Percentiles rank a stretch among this genome's conserved stretches.
phyloP scores from a whole-genome alignment of 2,113 vertebrate genomes.

The Saguinus midas region DNA sequence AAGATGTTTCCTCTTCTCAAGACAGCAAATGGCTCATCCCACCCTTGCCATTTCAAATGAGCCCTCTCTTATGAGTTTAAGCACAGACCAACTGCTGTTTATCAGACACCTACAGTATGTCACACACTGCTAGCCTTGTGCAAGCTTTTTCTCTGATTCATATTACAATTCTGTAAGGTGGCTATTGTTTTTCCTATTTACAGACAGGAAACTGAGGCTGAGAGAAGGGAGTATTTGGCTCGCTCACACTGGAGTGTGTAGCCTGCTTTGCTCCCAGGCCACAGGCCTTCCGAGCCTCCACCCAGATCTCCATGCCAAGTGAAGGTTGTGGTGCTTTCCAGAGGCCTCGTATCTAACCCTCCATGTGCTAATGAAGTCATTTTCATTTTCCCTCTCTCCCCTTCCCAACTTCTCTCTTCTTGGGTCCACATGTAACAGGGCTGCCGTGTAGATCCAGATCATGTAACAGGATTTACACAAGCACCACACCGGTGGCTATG shows the following conservation, averaged over 20 bases:
- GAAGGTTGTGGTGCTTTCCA: not conserved
- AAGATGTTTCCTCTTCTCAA: not conserved
- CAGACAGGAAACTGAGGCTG: not conserved
- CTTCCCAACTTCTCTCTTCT: not conserved
- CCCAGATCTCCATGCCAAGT: accelerated
- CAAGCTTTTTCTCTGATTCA: not conserved
- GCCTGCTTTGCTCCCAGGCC: not conserved
- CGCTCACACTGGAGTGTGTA: not conserved
- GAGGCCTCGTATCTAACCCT: not conserved
- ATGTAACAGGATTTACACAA: not conserved
- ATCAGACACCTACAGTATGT: not conserved
- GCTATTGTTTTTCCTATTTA: not conserved
- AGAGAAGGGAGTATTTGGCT: not conserved
- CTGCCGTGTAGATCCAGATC: not conserved
- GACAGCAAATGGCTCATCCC: conserved; percentile 2
- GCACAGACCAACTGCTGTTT: not conserved
- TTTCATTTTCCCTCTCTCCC: not conserved
- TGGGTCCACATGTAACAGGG: not conserved
- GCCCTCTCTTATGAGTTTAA: not conserved
- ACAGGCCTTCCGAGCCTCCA: too few relatives aligned
- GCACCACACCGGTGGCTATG: too few relatives aligned
- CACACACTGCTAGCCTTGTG: too few relatives aligned
- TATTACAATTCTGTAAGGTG: not conserved
- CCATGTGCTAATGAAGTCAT: not conserved
- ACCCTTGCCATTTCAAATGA: not conserved